A percentile compares a stretch with the other conserved stretches of the same genome.
Conservation (phyloP, 92 coral and sea anemone species). For the Epizoanthus stellaris region DNA sequence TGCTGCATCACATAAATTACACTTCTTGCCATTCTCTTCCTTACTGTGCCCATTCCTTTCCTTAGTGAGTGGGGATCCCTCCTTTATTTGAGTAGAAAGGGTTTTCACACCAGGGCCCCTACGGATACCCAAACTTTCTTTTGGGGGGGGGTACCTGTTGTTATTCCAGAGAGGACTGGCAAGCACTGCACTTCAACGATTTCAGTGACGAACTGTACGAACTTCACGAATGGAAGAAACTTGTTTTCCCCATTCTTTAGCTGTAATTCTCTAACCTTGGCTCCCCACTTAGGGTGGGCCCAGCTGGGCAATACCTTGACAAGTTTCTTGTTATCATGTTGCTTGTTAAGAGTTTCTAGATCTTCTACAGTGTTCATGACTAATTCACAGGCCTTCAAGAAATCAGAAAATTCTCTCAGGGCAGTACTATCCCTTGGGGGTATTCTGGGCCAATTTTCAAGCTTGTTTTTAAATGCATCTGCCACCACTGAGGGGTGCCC, state of each 20-base stretch:
- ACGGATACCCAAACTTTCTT: background rate
- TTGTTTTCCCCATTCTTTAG: conserved; percentile 49
- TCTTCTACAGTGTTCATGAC: conserved; percentile 67
- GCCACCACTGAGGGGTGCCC: conserved; percentile 70
- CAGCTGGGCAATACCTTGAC: conserved; percentile 59
- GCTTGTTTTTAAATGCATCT: conserved; percentile 56
- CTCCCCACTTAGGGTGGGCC: conserved; percentile 71
- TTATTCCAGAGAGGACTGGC: conserved; percentile 34
- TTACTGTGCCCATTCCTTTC: background rate
- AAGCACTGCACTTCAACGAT: conserved; percentile 62
- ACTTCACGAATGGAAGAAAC: conserved; percentile 63
- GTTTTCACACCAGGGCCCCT: no score
- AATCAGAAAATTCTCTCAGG: conserved; percentile 59
- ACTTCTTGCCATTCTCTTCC: conserved; percentile 28
- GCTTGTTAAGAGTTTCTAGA: conserved; percentile 53
- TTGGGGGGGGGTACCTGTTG: conserved; percentile 6
- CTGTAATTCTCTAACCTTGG: conserved; percentile 57
- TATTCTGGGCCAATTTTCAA: conserved; percentile 61
- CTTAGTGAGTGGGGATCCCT: no score
- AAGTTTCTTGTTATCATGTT: conserved; percentile 61
- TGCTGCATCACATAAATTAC: conserved; percentile 45
- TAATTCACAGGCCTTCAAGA: conserved; percentile 51
- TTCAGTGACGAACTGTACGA: conserved; percentile 58
- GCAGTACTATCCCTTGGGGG: conserved; percentile 58
- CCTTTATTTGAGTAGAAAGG: no score